phyloP scores from a whole-genome alignment of 2,797 vertebrate species.

The Miopithecus talapoin region DNA sequence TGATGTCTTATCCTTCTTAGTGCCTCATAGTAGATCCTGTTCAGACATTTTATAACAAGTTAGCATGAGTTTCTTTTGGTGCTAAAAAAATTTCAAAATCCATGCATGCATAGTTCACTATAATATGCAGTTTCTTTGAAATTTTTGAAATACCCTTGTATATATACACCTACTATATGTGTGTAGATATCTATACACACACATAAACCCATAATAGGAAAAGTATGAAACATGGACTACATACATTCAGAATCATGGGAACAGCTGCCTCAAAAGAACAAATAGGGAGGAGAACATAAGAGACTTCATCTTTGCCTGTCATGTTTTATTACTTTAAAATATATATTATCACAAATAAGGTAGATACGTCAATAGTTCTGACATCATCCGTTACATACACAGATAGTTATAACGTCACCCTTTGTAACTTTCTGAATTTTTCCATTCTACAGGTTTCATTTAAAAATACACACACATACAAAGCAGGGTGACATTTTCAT shows the following conservation, averaged over 20 bases:
- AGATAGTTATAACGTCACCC: not conserved
- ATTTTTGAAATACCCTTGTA: not conserved
- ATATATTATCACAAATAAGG: not conserved
- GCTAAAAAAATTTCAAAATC: not conserved
- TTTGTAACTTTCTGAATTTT: not conserved
- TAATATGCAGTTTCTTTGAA: not conserved
- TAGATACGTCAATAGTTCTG: not conserved
- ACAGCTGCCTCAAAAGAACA: not conserved
- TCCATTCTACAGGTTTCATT: not conserved
- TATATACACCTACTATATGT: not conserved
- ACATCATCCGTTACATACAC: not conserved
- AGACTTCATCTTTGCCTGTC: not conserved
- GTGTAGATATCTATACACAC: not conserved
- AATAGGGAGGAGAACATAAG: not conserved
- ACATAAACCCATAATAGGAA: not conserved
- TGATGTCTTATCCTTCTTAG: not conserved
- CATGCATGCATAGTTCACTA: not conserved
- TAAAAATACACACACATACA: not conserved
- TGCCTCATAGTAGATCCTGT: not conserved
- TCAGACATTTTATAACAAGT: not conserved
- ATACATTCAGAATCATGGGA: not conserved
- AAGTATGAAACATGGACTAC: not conserved
- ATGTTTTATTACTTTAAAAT: not conserved
- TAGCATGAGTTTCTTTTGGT: not conserved
- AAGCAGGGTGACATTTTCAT: not conserved